Evolutionary conservation across 2,797 vertebrate genomes (phyloP).

Genomic region (Gymnothorax javanicus): DNA sequence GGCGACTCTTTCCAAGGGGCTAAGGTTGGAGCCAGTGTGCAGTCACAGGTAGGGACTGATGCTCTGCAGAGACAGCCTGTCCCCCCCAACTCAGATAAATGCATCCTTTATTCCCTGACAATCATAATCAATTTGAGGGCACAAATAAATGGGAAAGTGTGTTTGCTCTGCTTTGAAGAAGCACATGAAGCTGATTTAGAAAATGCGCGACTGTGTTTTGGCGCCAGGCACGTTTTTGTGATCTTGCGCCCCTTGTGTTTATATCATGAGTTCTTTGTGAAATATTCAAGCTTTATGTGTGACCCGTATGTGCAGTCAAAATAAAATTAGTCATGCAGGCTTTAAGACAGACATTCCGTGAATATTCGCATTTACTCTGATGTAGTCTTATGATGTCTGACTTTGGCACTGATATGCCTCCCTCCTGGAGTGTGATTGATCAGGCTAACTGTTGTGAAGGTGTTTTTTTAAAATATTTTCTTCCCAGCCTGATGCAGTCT

Average conservation of each 20-base stretch:
- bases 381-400: no score
- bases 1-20: slow-evolving; percentile 99
- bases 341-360: neutral
- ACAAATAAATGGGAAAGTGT: neutral
- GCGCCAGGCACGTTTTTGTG: neutral
- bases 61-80: neutral
- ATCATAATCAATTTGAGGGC: neutral
- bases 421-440: no score
- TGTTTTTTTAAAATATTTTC: neutral
- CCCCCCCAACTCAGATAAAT: neutral
- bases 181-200: neutral
- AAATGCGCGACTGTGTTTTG: neutral
- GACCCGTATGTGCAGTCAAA: neutral
- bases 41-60: slow-evolving; percentile 94
- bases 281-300: neutral
- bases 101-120: neutral
- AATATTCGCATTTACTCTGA: no score
- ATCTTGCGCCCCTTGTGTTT: neutral
- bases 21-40: slow-evolving; percentile 99
- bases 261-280: neutral
- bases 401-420: no score
- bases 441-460: no score
- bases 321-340: neutral
- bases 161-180: neutral
- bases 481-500: slow-evolving; percentile 53